Percentiles rank a stretch among this genome's conserved stretches.
phyloP scores from a whole-genome alignment of 2,888 invertebrate species.

The Trichacis sp. region DNA sequence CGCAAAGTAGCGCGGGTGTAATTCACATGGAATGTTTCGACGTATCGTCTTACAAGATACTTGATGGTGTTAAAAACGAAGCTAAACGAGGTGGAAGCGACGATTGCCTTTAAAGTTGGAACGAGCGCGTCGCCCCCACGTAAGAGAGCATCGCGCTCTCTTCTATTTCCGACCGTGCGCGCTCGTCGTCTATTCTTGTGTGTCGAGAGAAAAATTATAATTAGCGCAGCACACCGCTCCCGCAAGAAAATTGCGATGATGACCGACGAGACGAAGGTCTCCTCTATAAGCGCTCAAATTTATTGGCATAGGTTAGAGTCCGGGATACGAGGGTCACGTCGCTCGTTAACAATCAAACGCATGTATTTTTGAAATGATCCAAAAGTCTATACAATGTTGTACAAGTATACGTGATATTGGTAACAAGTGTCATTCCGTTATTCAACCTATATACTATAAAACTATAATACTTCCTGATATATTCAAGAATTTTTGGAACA shows the following conservation, averaged over 20 bases:
- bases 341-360: not conserved
- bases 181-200: constrained; percentile 32
- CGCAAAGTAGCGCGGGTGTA: not conserved
- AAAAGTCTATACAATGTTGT: no score
- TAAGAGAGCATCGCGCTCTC: constrained; percentile 32
- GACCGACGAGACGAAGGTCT: constrained; percentile 21
- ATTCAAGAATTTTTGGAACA: not conserved
- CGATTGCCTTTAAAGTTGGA: constrained; percentile 36
- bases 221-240: constrained; percentile 38
- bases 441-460: no score
- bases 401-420: no score
- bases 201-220: constrained; percentile 43
- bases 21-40: not conserved
- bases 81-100: constrained; percentile 24
- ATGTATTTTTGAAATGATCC: no score
- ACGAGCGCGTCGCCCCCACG: constrained; percentile 32
- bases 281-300: constrained; percentile 35
- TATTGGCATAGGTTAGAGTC: constrained; percentile 38
- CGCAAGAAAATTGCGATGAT: constrained; percentile 25
- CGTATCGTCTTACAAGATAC: constrained; percentile 18
- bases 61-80: constrained; percentile 15
- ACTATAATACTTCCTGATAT: no score
- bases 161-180: constrained; percentile 40
- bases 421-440: no score
- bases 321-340: constrained; percentile 6